These are phyloP conservation scores for Holothuria glaberrima DNA, from an alignment of 35 echinoderm and acorn worm species.

Conservation along the genomic window DNA sequence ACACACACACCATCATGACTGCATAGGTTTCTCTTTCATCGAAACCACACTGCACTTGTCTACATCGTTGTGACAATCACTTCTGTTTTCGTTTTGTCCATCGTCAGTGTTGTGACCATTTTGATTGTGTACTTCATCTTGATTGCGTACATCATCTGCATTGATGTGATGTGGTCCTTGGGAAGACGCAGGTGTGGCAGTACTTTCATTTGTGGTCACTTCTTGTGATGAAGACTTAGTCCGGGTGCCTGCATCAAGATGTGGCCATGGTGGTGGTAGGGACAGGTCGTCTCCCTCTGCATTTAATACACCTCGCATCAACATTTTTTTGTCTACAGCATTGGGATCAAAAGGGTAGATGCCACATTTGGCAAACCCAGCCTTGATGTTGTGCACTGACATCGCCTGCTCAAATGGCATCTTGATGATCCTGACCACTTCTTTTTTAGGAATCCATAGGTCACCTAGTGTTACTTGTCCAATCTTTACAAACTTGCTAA, in stretches of 20 bases:
- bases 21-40: too few relatives aligned
- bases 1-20: too few relatives aligned
- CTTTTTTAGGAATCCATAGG: constrained; percentile 39
- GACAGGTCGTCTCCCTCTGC: neutral
- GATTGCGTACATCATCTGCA: neutral
- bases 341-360: constrained; percentile 55
- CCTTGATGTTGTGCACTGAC: constrained; percentile 55
- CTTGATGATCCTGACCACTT: constrained; percentile 7
- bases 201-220: neutral
- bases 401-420: constrained; percentile 14
- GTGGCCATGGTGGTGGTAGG: neutral
- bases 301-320: neutral
- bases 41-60: too few relatives aligned
- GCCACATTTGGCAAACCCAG: constrained; percentile 41
- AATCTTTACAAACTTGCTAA: constrained; percentile 16
- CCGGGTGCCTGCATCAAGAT: neutral
- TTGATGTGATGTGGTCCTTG: neutral
- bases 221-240: neutral
- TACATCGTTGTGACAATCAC: too few relatives aligned
- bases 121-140: neutral
- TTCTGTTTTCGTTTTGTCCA: too few relatives aligned
- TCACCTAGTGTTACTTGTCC: constrained; percentile 15
- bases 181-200: neutral
- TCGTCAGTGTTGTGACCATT: too few relatives aligned
- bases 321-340: constrained; percentile 39